Percentiles rank a stretch among this genome's conserved stretches.
phyloP scores from a whole-genome alignment of 2,888 invertebrate genomes.

The Parnassius apollo region DNA sequence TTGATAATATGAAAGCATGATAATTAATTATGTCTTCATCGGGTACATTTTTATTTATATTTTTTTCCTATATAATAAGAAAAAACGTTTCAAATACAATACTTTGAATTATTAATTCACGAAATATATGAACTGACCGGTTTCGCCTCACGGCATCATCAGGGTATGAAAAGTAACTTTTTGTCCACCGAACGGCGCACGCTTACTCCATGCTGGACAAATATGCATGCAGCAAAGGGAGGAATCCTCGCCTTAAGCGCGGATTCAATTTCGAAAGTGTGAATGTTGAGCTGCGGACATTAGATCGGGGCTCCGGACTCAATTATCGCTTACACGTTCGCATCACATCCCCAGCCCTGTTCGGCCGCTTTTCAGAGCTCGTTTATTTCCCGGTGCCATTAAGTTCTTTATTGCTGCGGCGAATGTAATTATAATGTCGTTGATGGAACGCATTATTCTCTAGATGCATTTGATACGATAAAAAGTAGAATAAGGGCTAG shows the following conservation, averaged over 20 bases:
- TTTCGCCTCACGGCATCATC: too few relatives aligned
- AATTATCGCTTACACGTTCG: conserved; percentile 22
- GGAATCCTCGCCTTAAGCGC: conserved; percentile 10
- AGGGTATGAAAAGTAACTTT: too few relatives aligned
- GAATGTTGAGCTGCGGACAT: conserved; percentile 33
- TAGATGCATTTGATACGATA: conserved; percentile 10
- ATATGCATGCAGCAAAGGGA: too few relatives aligned
- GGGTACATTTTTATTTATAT: too few relatives aligned
- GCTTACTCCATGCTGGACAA: too few relatives aligned
- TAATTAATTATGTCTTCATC: too few relatives aligned
- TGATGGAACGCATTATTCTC: conserved; percentile 16
- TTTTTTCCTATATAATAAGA: too few relatives aligned
- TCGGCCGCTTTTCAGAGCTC: conserved; percentile 11
- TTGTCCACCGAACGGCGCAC: too few relatives aligned
- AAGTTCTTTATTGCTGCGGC: conserved; percentile 15
- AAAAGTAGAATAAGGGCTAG: conserved; percentile 2
- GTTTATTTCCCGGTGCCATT: conserved; percentile 25
- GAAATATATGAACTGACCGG: too few relatives aligned
- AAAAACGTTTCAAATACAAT: too few relatives aligned
- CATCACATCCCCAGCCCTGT: conserved; percentile 2
- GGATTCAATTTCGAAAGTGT: conserved; percentile 41
- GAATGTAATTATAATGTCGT: conserved; percentile 19
- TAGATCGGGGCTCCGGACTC: conserved; percentile 14
- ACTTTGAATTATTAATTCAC: too few relatives aligned
- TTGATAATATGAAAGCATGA: too few relatives aligned